Base-by-base conservation (phyloP, 2,113 vertebrate species). In the Tragelaphus strepsiceros region DNA sequence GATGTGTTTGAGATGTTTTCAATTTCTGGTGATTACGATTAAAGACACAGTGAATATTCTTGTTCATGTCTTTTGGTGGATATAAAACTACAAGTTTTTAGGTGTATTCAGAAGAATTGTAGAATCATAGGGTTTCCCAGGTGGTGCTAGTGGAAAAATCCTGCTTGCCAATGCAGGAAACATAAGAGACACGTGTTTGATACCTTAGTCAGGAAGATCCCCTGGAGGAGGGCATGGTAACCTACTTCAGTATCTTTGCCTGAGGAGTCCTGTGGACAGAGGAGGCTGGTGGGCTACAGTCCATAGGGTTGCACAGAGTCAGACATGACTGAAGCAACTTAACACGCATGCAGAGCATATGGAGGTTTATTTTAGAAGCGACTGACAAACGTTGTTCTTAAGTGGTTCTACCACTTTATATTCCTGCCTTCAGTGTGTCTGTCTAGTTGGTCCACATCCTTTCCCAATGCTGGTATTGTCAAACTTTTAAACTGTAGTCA, bases 301-400 rank as follows among this genome's bases (percentile, higher is more conserved):
- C n/a, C 67, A 71, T 71, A 22, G n/a, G 1, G 1, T 71, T 0
- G 5, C n/a, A 71, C n/a, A 39, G 67, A 71, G 10, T 39, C 0
- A 0, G n/a, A 71, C 5, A 71, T 3, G 5, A 71, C n/a, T 71
- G 67, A 71, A 71, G 67, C 67, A 71, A 22, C n/a, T 22, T 71
- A 39, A 71, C 67, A 71, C 0, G 2, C n/a, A 71, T 12, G 21
- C n/a, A 6, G 17, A 39, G 22, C 12, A 62, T 62, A 61, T 39
- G 1, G 49, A 16, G 8, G n/a, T 64, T 62, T 91, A 28, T 62
- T 91, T 83, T 28, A 82, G 11, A 54, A 54, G 16, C 4, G 21
- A 32, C 24, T 54, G 32, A 53, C 24, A 46, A 59, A 86, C 0
- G 1, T 24, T 93, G 35, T 61, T 62, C 43, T 24, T 59, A 59